Evolutionary conservation across 2,797 vertebrate genomes (phyloP), one percentile per base, ranked within the genome.

Genomic region (Ptychadena robeensis): DNA sequence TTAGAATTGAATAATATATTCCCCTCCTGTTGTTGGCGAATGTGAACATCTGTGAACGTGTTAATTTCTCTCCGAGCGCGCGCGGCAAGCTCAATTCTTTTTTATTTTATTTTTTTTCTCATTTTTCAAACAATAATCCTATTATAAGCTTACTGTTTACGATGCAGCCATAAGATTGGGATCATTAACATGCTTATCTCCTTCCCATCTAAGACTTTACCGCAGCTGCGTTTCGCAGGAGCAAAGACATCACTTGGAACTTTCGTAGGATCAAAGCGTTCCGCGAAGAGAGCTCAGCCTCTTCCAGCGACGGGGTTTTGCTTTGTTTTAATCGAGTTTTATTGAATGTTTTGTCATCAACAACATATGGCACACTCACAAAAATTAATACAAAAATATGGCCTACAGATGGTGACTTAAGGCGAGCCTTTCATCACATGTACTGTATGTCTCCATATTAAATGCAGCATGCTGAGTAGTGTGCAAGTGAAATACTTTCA

Each of bases 1-100:
- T 86, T 89, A 87, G 78, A 86, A 88, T 87, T 90, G 80, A 90
- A 79, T 87, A 88, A 89, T 88, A 86, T 87, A 86, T 89, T 89
- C 85, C 69, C 86, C 90, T 85, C 89, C 88, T 88, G 86, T 86
- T 90, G 84, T 90, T 88, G 78, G 53, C 86, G 87, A 89, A 85
- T 71, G 80, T 88, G 80, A 91, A 88, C 87, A 89, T 84, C 86
- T 90, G 84, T 88, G 86, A 86, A 88, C 89, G 87, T 59, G 83
- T 88, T 89, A 78, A 78, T 87, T 88, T 86, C 88, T 86, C 59
- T 82, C 70, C 44, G 85, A 73, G 78, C 80, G 65, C 87, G 48
- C 86, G 81, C 37, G 82, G 77, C n/a, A 63, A 90, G 86, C 82
- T 90, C 87, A 2, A 87, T 87, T 89, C 83, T 59, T 85, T 85